A percentile compares a stretch with the other conserved stretches of the same genome.
Evolutionary conservation across 1,140 invertebrate genomes (phyloP).

Genomic region (Alviniconcha marisindica): DNA sequence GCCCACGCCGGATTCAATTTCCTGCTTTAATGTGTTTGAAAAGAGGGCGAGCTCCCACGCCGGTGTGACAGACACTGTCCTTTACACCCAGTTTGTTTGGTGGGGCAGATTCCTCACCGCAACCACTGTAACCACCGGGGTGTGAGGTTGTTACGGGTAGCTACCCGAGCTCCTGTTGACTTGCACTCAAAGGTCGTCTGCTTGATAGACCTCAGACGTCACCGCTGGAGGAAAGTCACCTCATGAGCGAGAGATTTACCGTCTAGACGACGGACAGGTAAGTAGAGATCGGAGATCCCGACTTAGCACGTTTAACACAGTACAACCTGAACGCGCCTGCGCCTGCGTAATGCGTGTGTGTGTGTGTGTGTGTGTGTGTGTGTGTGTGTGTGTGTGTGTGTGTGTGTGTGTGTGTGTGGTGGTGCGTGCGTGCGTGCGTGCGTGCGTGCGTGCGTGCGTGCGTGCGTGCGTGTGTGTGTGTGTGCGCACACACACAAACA

Average conservation of each 20-base stretch:
- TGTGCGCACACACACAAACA: too few relatives aligned
- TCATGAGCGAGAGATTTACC: too few relatives aligned
- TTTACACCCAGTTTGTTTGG: too few relatives aligned
- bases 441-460: slow-evolving; percentile 11
- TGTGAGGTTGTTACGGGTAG: too few relatives aligned
- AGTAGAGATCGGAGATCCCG: not conserved
- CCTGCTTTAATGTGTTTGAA: too few relatives aligned
- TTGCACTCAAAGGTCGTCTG: not conserved
- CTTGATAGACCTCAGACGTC: not conserved
- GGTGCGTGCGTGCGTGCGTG: not conserved
- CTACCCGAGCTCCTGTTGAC: too few relatives aligned
- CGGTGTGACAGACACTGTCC: too few relatives aligned
- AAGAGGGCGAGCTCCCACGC: too few relatives aligned
- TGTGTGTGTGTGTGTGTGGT: slow-evolving; percentile 18
- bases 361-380: not conserved
- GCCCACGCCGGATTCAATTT: too few relatives aligned
- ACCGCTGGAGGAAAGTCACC: not conserved
- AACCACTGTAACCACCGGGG: too few relatives aligned
- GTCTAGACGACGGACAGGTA: not conserved
- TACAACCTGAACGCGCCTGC: not conserved
- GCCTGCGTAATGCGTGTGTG: not conserved
- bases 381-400: slow-evolving; percentile 25
- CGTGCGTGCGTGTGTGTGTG: not conserved
- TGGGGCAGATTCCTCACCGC: too few relatives aligned
- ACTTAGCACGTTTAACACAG: not conserved